Base-by-base conservation (phyloP, 64 coral and sea anemone genomes). In the Montipora capricornis region DNA sequence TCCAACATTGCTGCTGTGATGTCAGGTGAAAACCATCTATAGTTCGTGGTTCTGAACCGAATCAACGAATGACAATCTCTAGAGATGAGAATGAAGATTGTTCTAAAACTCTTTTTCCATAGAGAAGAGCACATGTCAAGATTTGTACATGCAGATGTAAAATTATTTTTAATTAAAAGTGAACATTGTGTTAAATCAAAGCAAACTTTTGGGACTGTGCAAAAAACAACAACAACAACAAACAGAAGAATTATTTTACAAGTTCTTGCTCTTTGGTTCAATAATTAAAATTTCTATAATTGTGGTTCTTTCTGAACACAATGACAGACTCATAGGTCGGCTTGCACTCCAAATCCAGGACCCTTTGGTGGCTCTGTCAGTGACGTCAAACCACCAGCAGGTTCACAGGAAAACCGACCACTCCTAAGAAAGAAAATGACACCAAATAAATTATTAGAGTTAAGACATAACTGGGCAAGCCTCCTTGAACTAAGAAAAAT, bases 361-460 rank as follows among this genome's bases (percentile, higher is more conserved):
- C 98, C 98, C 59, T 99, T 94, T 2, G 98, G 98, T 19, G 92
- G 95, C 44, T 99, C 94, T 6, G 89, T 99, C 8, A 96, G 68
- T 22, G 95, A 83, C 1, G 97, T 98, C 20, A 98, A 73, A 10
- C 97, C 97, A 49, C 89, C 91, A 7, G 94, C 94, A 26, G 97
- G 97, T 52, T 98, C 97, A 77, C 94, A 98, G 0, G 91, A 95
- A 74, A 91, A 98, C 5, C 97, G 94, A 69, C 94, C 84, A 89
- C 94, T 98, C 82, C 97, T 98, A 64, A 5, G 15, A 70, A 73
- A 78, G 9, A 61, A 59, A 46, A 47, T 22, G 49, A 24, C 57
- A 58, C 49, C 16, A 6, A 12, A 20, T 7, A 20, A 89, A 2
- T 51, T 13, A 74, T 45, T 17, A 52, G 16, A n/a, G 15, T 8